Conservation (phyloP, 2,797 vertebrate genomes). For the Sebastes miniatus region DNA sequence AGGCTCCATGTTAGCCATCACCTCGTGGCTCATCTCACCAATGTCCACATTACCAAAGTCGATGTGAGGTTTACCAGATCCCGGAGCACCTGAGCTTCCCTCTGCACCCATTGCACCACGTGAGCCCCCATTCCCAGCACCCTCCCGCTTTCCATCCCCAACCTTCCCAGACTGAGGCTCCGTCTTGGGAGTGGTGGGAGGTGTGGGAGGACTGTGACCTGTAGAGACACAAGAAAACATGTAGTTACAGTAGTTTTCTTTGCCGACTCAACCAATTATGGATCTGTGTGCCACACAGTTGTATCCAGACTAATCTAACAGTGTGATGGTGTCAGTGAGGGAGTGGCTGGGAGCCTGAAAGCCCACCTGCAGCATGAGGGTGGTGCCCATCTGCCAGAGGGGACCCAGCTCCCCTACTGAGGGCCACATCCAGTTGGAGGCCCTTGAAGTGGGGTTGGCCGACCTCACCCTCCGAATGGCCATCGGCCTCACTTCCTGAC, state of each 20-base stretch:
- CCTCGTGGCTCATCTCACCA: slow-evolving; percentile 98
- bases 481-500: slow-evolving; percentile 89
- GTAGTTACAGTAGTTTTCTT: not conserved
- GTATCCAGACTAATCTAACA: not conserved
- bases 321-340: not conserved
- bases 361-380: slow-evolving; percentile 90
- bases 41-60: slow-evolving; percentile 99
- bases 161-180: slow-evolving; percentile 92
- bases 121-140: slow-evolving; percentile 69
- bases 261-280: not conserved
- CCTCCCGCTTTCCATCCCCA: slow-evolving; percentile 90
- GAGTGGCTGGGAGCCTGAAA: slow-evolving; percentile 37
- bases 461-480: slow-evolving; percentile 90
- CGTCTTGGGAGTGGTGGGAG: slow-evolving; percentile 97
- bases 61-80: slow-evolving; percentile 93
- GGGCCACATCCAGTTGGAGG: slow-evolving; percentile 91
- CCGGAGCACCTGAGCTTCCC: slow-evolving; percentile 73
- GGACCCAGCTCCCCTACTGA: slow-evolving; percentile 82
- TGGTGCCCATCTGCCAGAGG: slow-evolving; percentile 90
- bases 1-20: slow-evolving; percentile 99
- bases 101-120: slow-evolving; percentile 77
- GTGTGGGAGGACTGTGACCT: slow-evolving; percentile 97
- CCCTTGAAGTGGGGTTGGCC: slow-evolving; percentile 94
- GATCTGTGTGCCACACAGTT: not conserved
- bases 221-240: slow-evolving; percentile 52